Conservation (phyloP, 2,797 vertebrate genomes). For the Pangasius mekongensis region DNA sequence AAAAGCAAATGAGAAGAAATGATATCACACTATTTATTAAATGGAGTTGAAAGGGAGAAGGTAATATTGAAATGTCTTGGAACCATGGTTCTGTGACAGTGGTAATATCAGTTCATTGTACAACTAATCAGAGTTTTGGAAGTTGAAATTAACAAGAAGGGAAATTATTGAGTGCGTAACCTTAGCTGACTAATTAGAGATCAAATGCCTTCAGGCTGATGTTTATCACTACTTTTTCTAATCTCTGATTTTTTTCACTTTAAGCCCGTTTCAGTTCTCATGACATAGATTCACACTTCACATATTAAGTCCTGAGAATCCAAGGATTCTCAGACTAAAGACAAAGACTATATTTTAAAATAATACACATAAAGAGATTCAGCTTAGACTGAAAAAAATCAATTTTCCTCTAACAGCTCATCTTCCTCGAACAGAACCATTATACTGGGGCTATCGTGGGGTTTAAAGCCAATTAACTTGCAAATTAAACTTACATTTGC, state of each 20-base stretch:
- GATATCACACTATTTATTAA: not conserved
- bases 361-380: conserved; percentile 19
- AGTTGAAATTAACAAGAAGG: conserved; percentile 45
- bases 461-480: conserved; percentile 19
- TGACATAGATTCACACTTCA: conserved; percentile 31
- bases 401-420: conserved; percentile 32
- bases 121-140: conserved; percentile 45
- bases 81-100: conserved; percentile 20
- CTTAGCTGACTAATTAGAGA: conserved; percentile 10
- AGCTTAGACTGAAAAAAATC: conserved; percentile 22
- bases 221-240: conserved; percentile 27
- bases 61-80: conserved; percentile 42
- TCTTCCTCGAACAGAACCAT: not conserved
- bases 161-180: conserved; percentile 2
- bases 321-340: conserved; percentile 21
- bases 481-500: conserved; percentile 9
- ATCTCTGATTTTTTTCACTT: conserved; percentile 5
- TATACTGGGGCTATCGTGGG: not conserved
- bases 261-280: conserved; percentile 30
- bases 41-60: conserved; percentile 26
- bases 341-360: conserved; percentile 20
- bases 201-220: conserved; percentile 11
- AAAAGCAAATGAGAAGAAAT: conserved; percentile 33
- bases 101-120: not conserved
- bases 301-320: conserved; percentile 35